Conservation (phyloP, 1,140 invertebrate genomes). For the Tetragonula clypearis region DNA sequence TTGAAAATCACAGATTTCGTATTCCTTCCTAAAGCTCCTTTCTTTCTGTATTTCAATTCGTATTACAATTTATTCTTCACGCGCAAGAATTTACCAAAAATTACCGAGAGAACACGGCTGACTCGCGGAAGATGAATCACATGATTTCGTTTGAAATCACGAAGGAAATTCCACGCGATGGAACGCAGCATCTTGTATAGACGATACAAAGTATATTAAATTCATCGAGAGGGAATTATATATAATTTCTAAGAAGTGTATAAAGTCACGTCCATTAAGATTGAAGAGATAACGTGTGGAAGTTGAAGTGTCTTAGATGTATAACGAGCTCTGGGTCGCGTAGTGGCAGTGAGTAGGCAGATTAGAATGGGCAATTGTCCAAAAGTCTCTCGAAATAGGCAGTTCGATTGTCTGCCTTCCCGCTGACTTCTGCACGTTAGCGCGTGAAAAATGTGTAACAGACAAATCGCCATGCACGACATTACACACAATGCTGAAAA, state of each 20-base stretch:
- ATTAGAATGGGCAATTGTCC: slow-evolving; percentile 61
- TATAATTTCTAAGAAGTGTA: too few relatives aligned
- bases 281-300: neutral
- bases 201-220: neutral
- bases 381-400: slow-evolving; percentile 69
- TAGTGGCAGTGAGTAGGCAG: slow-evolving; percentile 60
- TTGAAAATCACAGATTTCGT: too few relatives aligned
- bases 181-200: neutral
- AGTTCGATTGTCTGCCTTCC: slow-evolving; percentile 42
- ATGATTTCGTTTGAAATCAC: neutral
- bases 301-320: slow-evolving; percentile 21
- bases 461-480: slow-evolving; percentile 14
- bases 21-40: too few relatives aligned
- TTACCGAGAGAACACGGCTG: neutral
- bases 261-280: neutral
- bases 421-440: slow-evolving; percentile 23
- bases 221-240: neutral
- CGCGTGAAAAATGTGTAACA: slow-evolving; percentile 36
- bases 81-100: neutral
- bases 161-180: neutral
- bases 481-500: slow-evolving; percentile 6
- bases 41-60: too few relatives aligned
- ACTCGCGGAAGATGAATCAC: neutral
- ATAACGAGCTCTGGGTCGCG: slow-evolving; percentile 59
- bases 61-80: neutral